Conservation (phyloP, 2,113 vertebrate genomes). For the Mormyrus lacerda region DNA sequence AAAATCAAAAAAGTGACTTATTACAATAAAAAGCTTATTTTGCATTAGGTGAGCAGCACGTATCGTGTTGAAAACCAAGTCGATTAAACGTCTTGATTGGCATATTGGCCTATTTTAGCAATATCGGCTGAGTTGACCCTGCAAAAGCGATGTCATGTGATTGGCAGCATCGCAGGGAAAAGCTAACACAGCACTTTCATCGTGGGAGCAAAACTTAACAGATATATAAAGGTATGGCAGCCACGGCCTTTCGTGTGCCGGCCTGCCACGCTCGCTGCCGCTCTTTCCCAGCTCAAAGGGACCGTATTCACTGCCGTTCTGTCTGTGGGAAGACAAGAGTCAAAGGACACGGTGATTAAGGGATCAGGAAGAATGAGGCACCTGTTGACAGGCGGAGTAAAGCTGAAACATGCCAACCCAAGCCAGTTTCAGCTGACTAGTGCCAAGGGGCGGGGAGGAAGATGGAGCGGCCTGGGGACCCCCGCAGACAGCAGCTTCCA, state of each 20-base stretch:
- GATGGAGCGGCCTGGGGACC: neutral
- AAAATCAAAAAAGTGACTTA: neutral
- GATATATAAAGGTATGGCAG: constrained; percentile 18
- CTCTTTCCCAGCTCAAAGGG: constrained; percentile 41
- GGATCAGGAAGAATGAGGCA: constrained; percentile 50
- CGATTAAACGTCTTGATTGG: constrained; percentile 30
- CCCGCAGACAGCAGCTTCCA: neutral
- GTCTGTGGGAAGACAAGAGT: constrained; percentile 44
- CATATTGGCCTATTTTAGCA: constrained; percentile 52
- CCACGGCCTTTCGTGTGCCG: constrained; percentile 46
- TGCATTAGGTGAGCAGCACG: neutral
- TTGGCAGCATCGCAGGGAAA: neutral
- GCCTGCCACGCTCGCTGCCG: constrained; percentile 42
- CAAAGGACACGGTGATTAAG: constrained; percentile 50
- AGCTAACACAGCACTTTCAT: constrained; percentile 25
- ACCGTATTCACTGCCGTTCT: constrained; percentile 30
- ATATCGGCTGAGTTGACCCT: constrained; percentile 37
- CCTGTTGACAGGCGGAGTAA: constrained; percentile 47
- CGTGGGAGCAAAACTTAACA: constrained; percentile 46
- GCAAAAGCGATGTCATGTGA: neutral
- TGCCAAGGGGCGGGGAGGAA: neutral
- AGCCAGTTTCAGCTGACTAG: constrained; percentile 32
- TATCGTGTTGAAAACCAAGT: neutral
- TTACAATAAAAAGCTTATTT: neutral
- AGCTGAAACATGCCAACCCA: constrained; percentile 33